A percentile compares a stretch with the other conserved stretches of the same genome.
Evolutionary conservation across 2,113 vertebrate species (phyloP).

Genomic region (Kryptolebias marmoratus): DNA sequence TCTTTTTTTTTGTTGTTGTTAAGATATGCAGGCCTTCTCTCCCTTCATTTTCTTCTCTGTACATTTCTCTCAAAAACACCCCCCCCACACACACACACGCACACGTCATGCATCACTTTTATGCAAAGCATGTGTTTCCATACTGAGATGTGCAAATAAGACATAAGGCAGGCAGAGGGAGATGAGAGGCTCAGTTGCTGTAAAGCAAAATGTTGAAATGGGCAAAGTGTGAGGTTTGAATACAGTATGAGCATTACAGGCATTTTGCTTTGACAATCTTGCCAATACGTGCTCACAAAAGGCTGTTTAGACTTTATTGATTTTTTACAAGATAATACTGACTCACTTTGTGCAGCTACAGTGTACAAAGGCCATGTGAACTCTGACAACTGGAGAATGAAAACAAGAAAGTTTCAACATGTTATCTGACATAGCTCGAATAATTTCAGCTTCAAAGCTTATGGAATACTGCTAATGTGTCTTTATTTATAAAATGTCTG

Average conservation of each 20-base stretch:
- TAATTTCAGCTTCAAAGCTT: slow-evolving; percentile 10
- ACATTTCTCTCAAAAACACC: not conserved
- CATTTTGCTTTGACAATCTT: not conserved
- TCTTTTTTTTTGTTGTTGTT: slow-evolving; percentile 11
- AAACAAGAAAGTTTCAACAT: slow-evolving; percentile 6
- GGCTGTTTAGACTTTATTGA: slow-evolving; percentile 1
- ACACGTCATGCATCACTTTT: slow-evolving; percentile 4
- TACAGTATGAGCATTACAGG: slow-evolving; percentile 28
- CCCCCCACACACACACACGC: not conserved
- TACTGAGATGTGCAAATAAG: slow-evolving; percentile 51
- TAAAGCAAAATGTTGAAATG: slow-evolving; percentile 45
- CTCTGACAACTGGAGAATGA: not conserved
- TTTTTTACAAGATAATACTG: slow-evolving; percentile 8
- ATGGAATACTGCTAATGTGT: too few relatives aligned
- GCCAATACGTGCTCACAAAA: slow-evolving; percentile 32
- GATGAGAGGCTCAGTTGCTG: slow-evolving; percentile 20
- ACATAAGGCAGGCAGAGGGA: slow-evolving; percentile 41
- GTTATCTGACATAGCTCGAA: not conserved
- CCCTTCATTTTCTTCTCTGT: not conserved
- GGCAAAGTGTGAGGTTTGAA: slow-evolving; percentile 27
- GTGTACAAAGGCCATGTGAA: not conserved
- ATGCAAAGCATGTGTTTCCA: slow-evolving; percentile 29
- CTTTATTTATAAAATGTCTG: too few relatives aligned
- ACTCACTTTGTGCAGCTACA: not conserved
- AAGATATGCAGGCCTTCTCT: slow-evolving; percentile 13